Base-by-base conservation (phyloP, 2,797 vertebrate genomes). In the Siniperca undulata region DNA sequence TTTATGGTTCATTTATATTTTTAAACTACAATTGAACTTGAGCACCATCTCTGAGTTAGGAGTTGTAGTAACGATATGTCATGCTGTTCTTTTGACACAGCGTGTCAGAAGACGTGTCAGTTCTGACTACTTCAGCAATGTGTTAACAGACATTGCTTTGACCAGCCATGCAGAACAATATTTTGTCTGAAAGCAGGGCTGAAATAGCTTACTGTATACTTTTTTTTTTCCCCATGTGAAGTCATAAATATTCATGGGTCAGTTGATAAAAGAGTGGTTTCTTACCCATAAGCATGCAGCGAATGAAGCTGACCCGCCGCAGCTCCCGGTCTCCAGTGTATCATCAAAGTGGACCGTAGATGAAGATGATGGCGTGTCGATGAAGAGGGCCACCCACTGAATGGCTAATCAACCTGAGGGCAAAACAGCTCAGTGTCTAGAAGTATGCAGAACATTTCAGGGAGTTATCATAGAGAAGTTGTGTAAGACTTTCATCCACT, bases 241-340 rank as follows among this genome's bases (percentile, higher is more conserved):
- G 70, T 58, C 73, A 89, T 92, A 86, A 83, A 92, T 94, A 94
- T 93, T 89, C 90, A 94, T 89, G 30, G 67, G 17, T 56, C 64
- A 19, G 72, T 80, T 89, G 85, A 92, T 86, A 85, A 90, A 85
- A 91, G 75, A 79, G 60, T 24, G 16, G 27, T 58, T 78, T 88
- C 67, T 78, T 80, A 73, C 61, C 83, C 60, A 65, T 73, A 61
- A 91, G 90, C 88, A 87, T 81, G 77, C 84, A 56, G 82, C 24
- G 34, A 69, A 61, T 74, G 78, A 66, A 52, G 60, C 78, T 89
- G 90, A 91, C 88, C 89, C 20, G 56, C 82, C 61, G 81, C 61
- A 72, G 81, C 78, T 82, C 69, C 70, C 76, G 38, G 88, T 85
- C 88, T 85, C 65, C 82, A 61, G 85, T 65, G 85, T 85, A 82